A percentile compares a stretch with the other conserved stretches of the same genome.
phyloP scores from a whole-genome alignment of 2,113 vertebrate species.

The Egretta garzetta region DNA sequence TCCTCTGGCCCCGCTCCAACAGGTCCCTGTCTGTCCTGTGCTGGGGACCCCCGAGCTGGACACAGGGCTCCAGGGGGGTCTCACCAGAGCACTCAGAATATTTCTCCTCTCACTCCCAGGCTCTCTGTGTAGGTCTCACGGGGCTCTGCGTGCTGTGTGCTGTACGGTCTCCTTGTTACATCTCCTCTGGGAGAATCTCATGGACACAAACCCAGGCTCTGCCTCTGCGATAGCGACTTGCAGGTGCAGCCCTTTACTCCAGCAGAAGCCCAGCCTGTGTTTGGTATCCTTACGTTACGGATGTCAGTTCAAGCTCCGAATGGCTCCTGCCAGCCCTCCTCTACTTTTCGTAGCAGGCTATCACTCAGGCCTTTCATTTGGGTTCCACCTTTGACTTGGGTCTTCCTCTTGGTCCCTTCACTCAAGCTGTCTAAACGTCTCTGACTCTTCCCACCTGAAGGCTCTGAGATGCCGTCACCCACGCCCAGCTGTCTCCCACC shows the following conservation, averaged over 20 bases:
- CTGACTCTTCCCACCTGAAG: neutral
- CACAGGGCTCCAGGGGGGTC: no score
- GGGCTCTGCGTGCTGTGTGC: neutral
- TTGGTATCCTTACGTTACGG: neutral
- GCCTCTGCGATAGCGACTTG: fast-evolving
- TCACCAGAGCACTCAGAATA: no score
- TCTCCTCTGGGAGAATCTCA: neutral
- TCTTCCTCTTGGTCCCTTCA: neutral
- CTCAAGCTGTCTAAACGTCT: neutral
- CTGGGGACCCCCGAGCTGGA: no score
- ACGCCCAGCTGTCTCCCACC: neutral
- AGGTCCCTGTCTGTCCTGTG: no score
- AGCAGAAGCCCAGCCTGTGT: neutral
- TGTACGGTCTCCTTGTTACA: neutral
- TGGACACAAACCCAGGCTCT: neutral
- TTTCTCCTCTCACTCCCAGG: neutral
- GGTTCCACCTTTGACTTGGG: neutral
- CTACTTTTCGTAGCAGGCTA: neutral
- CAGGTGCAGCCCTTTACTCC: neutral
- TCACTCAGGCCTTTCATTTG: neutral
- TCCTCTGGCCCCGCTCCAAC: no score
- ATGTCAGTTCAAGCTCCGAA: neutral
- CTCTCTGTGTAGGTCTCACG: neutral
- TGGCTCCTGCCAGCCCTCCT: neutral
- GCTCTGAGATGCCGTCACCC: neutral